These are phyloP conservation scores for Lytechinus variegatus DNA, from an alignment of 35 echinoderm and acorn worm species.

Conservation along the genomic window DNA sequence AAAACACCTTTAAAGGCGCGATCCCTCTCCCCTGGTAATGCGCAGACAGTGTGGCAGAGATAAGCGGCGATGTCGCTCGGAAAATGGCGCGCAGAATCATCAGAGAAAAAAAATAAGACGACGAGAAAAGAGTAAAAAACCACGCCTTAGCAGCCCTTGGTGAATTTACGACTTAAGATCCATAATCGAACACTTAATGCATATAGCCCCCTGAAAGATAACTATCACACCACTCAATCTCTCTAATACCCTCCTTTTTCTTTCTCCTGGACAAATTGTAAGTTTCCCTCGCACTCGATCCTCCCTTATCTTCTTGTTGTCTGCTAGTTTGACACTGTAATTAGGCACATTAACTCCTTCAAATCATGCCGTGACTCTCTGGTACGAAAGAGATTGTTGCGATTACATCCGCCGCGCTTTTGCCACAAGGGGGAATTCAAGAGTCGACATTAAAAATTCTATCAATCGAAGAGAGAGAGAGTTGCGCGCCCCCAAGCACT, in stretches of 20 bases:
- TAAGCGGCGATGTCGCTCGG: conserved; percentile 22
- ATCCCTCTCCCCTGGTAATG: background rate
- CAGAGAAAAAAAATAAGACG: background rate
- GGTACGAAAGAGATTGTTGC: background rate
- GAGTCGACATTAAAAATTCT: conserved; percentile 33
- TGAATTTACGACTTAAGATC: conserved; percentile 34
- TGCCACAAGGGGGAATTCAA: background rate
- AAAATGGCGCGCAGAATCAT: conserved; percentile 28
- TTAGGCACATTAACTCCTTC: conserved; percentile 25
- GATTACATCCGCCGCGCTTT: background rate
- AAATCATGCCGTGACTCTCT: conserved; percentile 24
- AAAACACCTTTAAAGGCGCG: background rate
- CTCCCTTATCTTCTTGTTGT: background rate
- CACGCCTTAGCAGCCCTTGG: conserved; percentile 30
- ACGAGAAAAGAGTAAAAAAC: background rate
- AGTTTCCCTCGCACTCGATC: background rate
- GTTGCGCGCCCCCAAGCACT: background rate
- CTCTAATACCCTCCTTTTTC: background rate
- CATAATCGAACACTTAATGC: conserved; percentile 40
- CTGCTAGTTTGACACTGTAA: conserved; percentile 35
- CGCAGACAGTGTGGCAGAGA: conserved; percentile 26
- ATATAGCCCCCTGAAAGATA: conserved; percentile 42
- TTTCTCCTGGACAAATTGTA: conserved; percentile 40
- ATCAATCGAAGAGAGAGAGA: background rate
- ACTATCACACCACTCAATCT: conserved; percentile 43